Percentiles rank a stretch among this genome's conserved stretches.
Conservation (phyloP, 1,140 invertebrate genomes). For the Scaptomyza hsui region DNA sequence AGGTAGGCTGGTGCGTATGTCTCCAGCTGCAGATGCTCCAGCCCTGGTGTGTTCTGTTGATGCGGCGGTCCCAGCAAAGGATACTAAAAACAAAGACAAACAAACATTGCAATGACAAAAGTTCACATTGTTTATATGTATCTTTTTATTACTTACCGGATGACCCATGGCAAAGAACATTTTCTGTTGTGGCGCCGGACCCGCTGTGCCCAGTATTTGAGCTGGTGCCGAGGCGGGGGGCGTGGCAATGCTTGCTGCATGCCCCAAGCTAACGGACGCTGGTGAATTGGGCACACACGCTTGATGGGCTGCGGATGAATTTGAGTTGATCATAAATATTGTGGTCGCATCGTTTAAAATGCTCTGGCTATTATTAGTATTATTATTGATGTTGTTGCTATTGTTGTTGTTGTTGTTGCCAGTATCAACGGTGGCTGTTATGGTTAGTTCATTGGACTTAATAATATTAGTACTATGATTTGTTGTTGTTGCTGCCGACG, state of each 20-base stretch:
- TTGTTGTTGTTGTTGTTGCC: constrained; percentile 13
- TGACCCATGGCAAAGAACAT: constrained; percentile 73
- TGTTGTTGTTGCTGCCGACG: constrained; percentile 29
- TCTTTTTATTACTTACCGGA: constrained; percentile 56
- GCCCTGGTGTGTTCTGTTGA: constrained; percentile 46
- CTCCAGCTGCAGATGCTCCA: constrained; percentile 68
- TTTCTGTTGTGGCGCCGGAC: constrained; percentile 50
- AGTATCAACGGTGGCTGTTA: constrained; percentile 45
- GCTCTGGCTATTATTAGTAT: constrained; percentile 19
- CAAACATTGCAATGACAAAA: too few relatives aligned
- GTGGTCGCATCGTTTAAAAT: constrained; percentile 44
- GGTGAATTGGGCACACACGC: constrained; percentile 78
- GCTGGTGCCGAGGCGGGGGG: constrained; percentile 69
- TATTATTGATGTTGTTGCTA: constrained; percentile 51
- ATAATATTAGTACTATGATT: constrained; percentile 69
- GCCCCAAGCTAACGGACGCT: constrained; percentile 62
- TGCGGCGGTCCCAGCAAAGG: constrained; percentile 59
- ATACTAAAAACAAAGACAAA: constrained; percentile 47
- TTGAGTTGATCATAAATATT: constrained; percentile 74
- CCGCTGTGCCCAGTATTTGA: constrained; percentile 56
- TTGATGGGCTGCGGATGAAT: constrained; percentile 66
- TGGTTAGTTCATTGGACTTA: constrained; percentile 74
- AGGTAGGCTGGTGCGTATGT: constrained; percentile 53
- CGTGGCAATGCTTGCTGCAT: constrained; percentile 67
- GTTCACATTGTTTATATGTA: too few relatives aligned